These are phyloP conservation scores for Thrips palmi DNA, from an alignment of 1,140 invertebrate genomes.

Conservation along the genomic window DNA sequence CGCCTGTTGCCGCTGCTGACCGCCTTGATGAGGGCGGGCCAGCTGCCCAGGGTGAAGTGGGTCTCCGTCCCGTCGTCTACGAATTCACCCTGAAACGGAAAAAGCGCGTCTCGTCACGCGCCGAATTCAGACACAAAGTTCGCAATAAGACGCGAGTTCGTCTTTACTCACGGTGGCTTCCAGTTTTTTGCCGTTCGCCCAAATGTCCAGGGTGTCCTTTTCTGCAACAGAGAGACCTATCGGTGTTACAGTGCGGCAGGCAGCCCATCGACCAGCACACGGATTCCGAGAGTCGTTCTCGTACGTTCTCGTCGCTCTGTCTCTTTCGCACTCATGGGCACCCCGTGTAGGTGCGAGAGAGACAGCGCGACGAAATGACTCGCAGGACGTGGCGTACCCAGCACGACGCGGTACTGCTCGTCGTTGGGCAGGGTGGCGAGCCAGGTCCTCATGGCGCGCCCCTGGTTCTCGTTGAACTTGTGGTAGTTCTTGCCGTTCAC, in stretches of 20 bases:
- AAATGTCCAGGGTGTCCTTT: conserved; percentile 57
- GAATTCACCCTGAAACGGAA: conserved; percentile 44
- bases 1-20: conserved; percentile 29
- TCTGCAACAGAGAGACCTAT: conserved; percentile 31
- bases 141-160: not conserved
- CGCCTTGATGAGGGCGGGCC: conserved; percentile 38
- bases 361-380: too few species aligned
- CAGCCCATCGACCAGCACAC: not conserved
- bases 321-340: too few species aligned
- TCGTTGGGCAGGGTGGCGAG: conserved; percentile 25
- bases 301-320: conserved; percentile 19
- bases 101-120: not conserved
- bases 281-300: conserved; percentile 11
- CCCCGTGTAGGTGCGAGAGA: too few species aligned
- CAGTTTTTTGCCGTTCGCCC: conserved; percentile 53
- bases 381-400: conserved; percentile 35
- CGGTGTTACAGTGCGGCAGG: not conserved
- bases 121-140: not conserved
- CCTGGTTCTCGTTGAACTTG: conserved; percentile 58
- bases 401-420: conserved; percentile 36
- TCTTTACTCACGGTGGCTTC: conserved; percentile 31
- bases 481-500: conserved; percentile 58
- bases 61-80: conserved; percentile 67
- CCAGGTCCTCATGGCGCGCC: conserved; percentile 47
- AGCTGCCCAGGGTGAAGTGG: conserved; percentile 39